phyloP scores from a whole-genome alignment of 2,113 vertebrate genomes.

The Clupea harengus region DNA sequence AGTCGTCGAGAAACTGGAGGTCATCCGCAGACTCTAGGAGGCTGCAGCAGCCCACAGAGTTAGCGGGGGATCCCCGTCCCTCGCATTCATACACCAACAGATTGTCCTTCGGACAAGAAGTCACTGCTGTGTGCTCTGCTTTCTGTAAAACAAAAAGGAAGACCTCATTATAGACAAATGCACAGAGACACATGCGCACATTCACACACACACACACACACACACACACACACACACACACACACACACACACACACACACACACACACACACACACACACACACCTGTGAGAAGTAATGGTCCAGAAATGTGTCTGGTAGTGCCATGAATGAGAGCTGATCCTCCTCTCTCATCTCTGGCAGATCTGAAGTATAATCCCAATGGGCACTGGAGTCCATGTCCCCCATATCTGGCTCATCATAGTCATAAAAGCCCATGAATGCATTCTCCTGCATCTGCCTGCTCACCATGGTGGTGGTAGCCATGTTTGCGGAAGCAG shows the following conservation, averaged over 20 bases:
- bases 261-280: too few species aligned
- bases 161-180: neutral
- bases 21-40: constrained; percentile 75
- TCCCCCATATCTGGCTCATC: neutral
- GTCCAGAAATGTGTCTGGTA: constrained; percentile 2
- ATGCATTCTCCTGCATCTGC: neutral
- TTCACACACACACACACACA: too few species aligned
- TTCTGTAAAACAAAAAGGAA: constrained; percentile 65
- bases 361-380: neutral
- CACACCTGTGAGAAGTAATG: constrained; percentile 20
- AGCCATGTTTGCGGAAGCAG: neutral
- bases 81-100: constrained; percentile 75
- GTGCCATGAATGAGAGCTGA: neutral
- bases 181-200: neutral
- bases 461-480: neutral
- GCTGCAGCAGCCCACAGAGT: constrained; percentile 75
- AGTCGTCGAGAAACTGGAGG: constrained; percentile 71
- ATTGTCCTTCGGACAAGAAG: constrained; percentile 56
- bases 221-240: too few species aligned
- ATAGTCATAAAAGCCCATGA: neutral
- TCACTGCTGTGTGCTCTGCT: constrained; percentile 72
- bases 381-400: neutral
- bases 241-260: too few species aligned
- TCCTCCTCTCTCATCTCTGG: neutral
- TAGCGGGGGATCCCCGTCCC: constrained; percentile 68